Conservation (phyloP, 2,797 vertebrate genomes). For the Clamator glandarius region DNA sequence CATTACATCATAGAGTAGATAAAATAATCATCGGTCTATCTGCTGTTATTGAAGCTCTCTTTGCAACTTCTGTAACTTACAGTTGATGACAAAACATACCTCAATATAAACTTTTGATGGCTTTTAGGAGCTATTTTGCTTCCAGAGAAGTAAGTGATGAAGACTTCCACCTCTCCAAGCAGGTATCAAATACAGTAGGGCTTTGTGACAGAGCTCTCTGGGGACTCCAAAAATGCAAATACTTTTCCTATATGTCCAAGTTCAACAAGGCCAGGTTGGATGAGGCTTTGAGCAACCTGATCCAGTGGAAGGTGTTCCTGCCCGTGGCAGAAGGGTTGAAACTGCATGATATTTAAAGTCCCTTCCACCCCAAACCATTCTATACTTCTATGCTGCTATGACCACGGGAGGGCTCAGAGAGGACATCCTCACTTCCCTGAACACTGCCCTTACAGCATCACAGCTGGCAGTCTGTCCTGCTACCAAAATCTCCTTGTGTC, state of each 20-base stretch:
- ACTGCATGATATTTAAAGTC: too few relatives aligned
- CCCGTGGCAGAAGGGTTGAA: too few relatives aligned
- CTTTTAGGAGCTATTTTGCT: neutral
- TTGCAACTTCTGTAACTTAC: neutral
- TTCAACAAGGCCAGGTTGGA: too few relatives aligned
- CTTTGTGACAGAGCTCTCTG: neutral
- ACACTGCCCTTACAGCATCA: neutral
- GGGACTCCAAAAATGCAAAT: neutral
- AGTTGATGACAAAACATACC: neutral
- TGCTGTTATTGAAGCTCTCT: neutral
- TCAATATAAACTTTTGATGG: neutral
- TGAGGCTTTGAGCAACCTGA: too few relatives aligned
- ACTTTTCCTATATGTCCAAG: neutral
- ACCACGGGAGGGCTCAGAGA: neutral
- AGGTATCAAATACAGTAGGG: neutral
- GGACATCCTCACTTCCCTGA: neutral
- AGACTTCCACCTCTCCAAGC: neutral
- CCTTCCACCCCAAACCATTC: too few relatives aligned
- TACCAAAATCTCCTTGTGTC: neutral
- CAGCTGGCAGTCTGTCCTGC: accelerated
- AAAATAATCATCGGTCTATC: neutral
- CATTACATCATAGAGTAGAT: neutral
- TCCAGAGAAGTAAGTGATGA: neutral
- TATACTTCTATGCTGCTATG: neutral
- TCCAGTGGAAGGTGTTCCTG: too few relatives aligned